Percentiles rank a stretch among this genome's conserved stretches.
Evolutionary conservation across 2,888 invertebrate species (phyloP).

Genomic region (Embidobia sp.): DNA sequence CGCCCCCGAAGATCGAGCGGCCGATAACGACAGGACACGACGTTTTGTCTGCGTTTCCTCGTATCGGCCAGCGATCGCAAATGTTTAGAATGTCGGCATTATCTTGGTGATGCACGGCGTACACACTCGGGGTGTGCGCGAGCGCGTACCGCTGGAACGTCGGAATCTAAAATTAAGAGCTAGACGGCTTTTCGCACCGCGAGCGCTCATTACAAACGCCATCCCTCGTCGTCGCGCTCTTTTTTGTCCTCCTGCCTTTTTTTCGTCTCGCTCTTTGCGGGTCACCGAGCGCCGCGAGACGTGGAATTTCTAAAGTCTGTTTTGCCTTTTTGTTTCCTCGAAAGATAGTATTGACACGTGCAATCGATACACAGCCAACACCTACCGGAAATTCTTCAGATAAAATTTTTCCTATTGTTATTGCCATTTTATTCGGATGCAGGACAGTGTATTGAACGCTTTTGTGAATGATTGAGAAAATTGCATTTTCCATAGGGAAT

Average conservation of each 20-base stretch:
- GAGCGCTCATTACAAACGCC: slow-evolving; percentile 65
- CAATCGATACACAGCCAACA: too few species aligned
- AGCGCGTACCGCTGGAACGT: slow-evolving; percentile 50
- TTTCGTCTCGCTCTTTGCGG: slow-evolving; percentile 39
- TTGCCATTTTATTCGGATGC: too few species aligned
- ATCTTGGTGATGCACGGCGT: slow-evolving; percentile 41
- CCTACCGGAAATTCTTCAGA: too few species aligned
- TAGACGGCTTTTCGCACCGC: slow-evolving; percentile 62
- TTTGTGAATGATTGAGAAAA: too few species aligned
- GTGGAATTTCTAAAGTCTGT: slow-evolving; percentile 27
- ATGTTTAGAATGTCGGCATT: slow-evolving; percentile 44
- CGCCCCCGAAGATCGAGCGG: not conserved
- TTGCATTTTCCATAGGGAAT: too few species aligned
- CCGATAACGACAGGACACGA: slow-evolving; percentile 5
- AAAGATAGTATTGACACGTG: too few species aligned
- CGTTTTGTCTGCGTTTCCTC: not conserved
- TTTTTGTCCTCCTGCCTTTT: slow-evolving; percentile 32
- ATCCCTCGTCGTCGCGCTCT: slow-evolving; percentile 38
- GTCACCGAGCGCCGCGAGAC: slow-evolving; percentile 44
- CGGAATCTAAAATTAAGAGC: slow-evolving; percentile 73
- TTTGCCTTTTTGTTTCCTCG: too few species aligned
- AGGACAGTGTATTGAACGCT: too few species aligned
- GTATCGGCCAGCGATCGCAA: not conserved
- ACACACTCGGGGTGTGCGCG: slow-evolving; percentile 21
- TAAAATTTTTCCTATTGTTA: too few species aligned